phyloP scores from a whole-genome alignment of 2,888 invertebrate species.

The Brenthis ino region DNA sequence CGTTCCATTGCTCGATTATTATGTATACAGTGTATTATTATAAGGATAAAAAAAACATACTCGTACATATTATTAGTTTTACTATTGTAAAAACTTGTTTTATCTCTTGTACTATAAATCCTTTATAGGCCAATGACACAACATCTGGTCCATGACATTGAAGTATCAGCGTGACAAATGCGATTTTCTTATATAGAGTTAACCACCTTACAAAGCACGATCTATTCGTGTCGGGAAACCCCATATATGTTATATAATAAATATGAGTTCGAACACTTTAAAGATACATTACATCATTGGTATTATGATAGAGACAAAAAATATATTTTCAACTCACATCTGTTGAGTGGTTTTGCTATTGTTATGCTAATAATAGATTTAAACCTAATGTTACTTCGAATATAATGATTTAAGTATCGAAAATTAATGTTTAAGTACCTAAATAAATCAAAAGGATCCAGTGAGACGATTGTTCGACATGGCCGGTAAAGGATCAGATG shows the following conservation, averaged over 20 bases:
- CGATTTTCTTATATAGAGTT: constrained; percentile 47
- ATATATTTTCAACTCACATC: not conserved
- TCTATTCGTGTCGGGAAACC: constrained; percentile 31
- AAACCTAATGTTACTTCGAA: too few species aligned
- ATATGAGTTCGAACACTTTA: not conserved
- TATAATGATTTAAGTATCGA: too few species aligned
- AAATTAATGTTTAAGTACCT: too few species aligned
- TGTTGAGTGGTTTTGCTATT: not conserved
- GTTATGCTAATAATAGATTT: too few species aligned
- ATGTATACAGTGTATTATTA: too few species aligned
- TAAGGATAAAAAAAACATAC: too few species aligned
- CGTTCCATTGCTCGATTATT: too few species aligned
- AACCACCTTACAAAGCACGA: constrained; percentile 50
- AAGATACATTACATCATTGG: constrained; percentile 4
- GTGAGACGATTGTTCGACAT: too few species aligned
- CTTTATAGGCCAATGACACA: constrained; percentile 9
- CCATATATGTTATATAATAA: constrained; percentile 6
- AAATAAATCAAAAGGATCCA: too few species aligned
- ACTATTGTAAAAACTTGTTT: too few species aligned
- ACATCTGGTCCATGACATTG: constrained; percentile 59
- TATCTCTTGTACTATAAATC: not conserved
- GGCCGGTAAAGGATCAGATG: too few species aligned
- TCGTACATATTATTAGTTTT: too few species aligned
- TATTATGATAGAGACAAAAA: not conserved
- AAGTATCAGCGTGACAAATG: constrained; percentile 54